These are phyloP conservation scores for Chiroxiphia lanceolata DNA, from an alignment of 2,797 vertebrate genomes.

Conservation along the genomic window DNA sequence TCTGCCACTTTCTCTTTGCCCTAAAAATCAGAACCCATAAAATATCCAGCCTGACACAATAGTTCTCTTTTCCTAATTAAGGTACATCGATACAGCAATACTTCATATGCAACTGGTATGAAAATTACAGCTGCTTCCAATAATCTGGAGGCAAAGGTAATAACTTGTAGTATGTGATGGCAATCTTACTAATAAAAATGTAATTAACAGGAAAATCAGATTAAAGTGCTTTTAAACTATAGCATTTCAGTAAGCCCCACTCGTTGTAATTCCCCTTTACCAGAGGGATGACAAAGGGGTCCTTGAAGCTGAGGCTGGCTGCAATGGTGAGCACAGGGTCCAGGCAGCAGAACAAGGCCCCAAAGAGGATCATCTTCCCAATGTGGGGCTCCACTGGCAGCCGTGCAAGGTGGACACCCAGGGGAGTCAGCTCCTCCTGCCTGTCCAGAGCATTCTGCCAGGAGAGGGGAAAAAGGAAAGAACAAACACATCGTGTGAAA, in stretches of 20 bases:
- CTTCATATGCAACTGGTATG: background rate
- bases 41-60: background rate
- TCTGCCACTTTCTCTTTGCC: constrained; percentile 97
- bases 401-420: constrained; percentile 92
- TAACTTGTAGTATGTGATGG: background rate
- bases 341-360: constrained; percentile 93
- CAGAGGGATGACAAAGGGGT: constrained; percentile 97
- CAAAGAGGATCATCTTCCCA: constrained; percentile 97
- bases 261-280: constrained; percentile 67
- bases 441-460: constrained; percentile 91
- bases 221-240: background rate
- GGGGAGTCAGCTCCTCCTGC: constrained; percentile 88
- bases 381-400: constrained; percentile 97
- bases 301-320: constrained; percentile 97
- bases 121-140: background rate
- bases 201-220: background rate
- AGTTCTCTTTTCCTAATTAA: background rate
- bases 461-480: fast-evolving
- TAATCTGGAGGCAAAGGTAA: background rate
- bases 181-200: background rate
- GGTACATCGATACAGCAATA: background rate
- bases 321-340: constrained; percentile 96
- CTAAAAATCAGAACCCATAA: constrained; percentile 67
- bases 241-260: background rate
- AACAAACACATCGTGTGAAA: background rate